Evolutionary conservation across 2,797 vertebrate species (phyloP), one percentile per base, ranked within the genome.

Genomic region (Strix occidentalis): DNA sequence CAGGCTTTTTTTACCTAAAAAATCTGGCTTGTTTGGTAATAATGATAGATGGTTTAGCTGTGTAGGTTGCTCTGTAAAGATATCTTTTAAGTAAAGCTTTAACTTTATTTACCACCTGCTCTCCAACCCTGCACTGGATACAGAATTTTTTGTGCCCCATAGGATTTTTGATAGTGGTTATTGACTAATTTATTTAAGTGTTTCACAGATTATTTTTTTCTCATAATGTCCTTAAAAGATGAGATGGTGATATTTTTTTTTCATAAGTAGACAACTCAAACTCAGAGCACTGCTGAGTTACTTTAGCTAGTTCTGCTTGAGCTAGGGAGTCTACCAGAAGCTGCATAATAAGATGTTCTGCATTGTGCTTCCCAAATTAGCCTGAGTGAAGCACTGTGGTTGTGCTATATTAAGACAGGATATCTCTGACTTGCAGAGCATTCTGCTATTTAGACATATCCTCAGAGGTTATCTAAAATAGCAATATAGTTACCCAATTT

Each of bases 371-470:
- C 92, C 90, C 70, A 87, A 70, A 90, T 89, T 94, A 87, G 87
- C 77, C 70, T 14, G 54, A 79, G 74, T 69, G 51, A 92, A 91
- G 83, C 89, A 82, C 43, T 91, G 89, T 66, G 63, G 39, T 48
- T 95, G 54, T 87, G 86, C 93, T 96, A 92, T 96, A 93, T 96
- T 95, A 93, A 92, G 93, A 72, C 63, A 79, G 77, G 66, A 46
- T 79, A 84, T 85, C 84, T 94, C 70, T 95, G 92, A 82, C 75
- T 95, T 78, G 92, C 77, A 92, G 69, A 90, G 85, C n/a, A 48
- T 94, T 94, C 61, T 94, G 70, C 74, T 93, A 54, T 94, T 96
- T 90, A 95, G 66, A 72, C 12, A 9, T 69, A 61, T 78, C 70
- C 58, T 96, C 46, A 87, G 83, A 92, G 80, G 51, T 88, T 93